phyloP scores from a whole-genome alignment of 2,888 invertebrate species.

The Drosophila lutescens region DNA sequence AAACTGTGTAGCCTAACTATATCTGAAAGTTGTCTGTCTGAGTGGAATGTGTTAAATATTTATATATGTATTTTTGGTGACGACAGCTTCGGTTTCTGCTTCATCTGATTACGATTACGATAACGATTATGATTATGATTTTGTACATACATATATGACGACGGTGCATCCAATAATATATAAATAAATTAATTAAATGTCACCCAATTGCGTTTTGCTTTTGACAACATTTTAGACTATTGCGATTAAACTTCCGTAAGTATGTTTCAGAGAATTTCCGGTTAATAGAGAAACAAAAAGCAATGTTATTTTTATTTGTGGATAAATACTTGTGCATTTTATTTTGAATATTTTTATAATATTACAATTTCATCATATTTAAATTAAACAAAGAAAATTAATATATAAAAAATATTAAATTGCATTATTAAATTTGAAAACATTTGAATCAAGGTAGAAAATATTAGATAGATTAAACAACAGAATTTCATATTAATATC shows the following conservation, averaged over 20 bases:
- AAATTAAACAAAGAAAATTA: background rate
- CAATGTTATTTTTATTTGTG: no score
- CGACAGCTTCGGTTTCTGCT: constrained; percentile 4
- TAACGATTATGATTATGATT: constrained; percentile 3
- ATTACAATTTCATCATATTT: background rate
- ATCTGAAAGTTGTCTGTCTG: constrained; percentile 55
- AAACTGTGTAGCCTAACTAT: constrained; percentile 1
- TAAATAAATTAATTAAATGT: constrained; percentile 49
- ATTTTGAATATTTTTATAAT: background rate
- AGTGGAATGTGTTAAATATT: constrained; percentile 40
- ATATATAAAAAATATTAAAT: no score
- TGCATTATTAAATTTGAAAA: no score
- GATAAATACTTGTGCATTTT: no score
- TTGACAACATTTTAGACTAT: background rate
- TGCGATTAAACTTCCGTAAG: background rate
- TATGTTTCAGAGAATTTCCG: background rate
- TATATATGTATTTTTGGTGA: constrained; percentile 4
- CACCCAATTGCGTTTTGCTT: constrained; percentile 11
- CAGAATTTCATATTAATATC: no score
- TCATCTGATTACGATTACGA: constrained; percentile 11
- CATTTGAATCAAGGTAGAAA: no score
- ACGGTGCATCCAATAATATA: constrained; percentile 31
- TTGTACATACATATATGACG: constrained; percentile 35
- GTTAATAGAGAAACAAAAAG: no score
- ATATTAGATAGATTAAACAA: no score